Conservation (phyloP, 2,113 vertebrate genomes). For the Stictonetta naevosa region DNA sequence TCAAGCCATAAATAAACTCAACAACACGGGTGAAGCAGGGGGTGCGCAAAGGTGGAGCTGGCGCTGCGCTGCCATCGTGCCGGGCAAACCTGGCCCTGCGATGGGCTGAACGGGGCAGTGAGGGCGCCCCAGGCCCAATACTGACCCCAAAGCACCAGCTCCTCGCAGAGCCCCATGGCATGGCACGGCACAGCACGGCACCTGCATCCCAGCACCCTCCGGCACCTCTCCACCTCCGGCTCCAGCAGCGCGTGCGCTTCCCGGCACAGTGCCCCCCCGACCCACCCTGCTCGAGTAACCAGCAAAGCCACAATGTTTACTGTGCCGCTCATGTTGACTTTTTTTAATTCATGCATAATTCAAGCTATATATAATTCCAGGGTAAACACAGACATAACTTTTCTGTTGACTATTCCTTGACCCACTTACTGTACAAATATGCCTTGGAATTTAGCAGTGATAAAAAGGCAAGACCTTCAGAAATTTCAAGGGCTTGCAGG, state of each 20-base stretch:
- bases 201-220: not conserved
- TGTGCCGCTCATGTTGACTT: not conserved
- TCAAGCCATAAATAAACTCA: not conserved
- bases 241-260: fast-evolving
- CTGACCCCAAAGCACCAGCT: not conserved
- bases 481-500: not conserved
- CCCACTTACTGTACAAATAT: conserved; percentile 48
- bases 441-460: not conserved
- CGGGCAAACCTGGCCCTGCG: not conserved
- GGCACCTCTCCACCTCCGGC: not conserved
- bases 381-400: conserved; percentile 39
- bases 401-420: conserved; percentile 54
- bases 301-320: not conserved
- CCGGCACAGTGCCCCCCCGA: fast-evolving
- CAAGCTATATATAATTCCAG: conserved; percentile 30
- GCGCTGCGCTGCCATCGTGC: fast-evolving
- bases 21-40: fast-evolving
- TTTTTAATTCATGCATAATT: conserved; percentile 59
- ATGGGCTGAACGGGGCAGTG: not conserved
- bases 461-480: not conserved
- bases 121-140: not conserved
- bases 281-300: not conserved
- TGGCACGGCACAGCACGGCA: fast-evolving
- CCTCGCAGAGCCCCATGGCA: not conserved
- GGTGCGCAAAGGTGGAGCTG: not conserved